Percentiles rank a stretch among this genome's conserved stretches.
Conservation (phyloP, 2,113 vertebrate species). For the Esox niger region DNA sequence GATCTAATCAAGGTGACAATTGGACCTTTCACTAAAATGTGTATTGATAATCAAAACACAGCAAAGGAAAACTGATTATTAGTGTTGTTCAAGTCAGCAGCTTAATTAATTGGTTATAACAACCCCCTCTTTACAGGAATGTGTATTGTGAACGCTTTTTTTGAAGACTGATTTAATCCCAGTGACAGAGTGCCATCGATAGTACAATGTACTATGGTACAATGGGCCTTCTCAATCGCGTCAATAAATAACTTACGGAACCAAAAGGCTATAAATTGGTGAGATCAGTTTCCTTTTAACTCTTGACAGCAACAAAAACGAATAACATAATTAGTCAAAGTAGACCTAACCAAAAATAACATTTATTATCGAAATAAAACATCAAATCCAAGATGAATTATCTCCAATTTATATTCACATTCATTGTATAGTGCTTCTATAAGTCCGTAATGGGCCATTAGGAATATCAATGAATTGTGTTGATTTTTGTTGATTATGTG, state of each 20-base stretch:
- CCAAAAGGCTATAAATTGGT: slow-evolving; percentile 56
- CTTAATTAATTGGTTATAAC: slow-evolving; percentile 53
- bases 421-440: not conserved
- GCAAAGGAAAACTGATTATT: slow-evolving; percentile 28
- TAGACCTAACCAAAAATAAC: not conserved
- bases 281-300: slow-evolving; percentile 13
- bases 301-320: not conserved
- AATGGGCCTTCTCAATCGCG: slow-evolving; percentile 57
- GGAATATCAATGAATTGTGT: not conserved
- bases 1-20: slow-evolving; percentile 32
- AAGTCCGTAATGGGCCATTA: not conserved
- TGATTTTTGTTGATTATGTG: not conserved
- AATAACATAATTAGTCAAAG: not conserved
- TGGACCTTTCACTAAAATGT: slow-evolving; percentile 28
- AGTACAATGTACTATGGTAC: slow-evolving; percentile 44
- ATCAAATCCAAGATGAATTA: not conserved
- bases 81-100: slow-evolving; percentile 59
- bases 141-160: slow-evolving; percentile 59
- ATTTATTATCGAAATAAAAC: not conserved
- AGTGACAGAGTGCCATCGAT: slow-evolving; percentile 23
- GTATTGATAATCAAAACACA: slow-evolving; percentile 49
- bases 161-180: slow-evolving; percentile 47
- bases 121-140: slow-evolving; percentile 38
- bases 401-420: not conserved
- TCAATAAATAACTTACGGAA: slow-evolving; percentile 71